Evolutionary conservation across 2,888 invertebrate genomes (phyloP).

Genomic region (Ectemnius lituratus): DNA sequence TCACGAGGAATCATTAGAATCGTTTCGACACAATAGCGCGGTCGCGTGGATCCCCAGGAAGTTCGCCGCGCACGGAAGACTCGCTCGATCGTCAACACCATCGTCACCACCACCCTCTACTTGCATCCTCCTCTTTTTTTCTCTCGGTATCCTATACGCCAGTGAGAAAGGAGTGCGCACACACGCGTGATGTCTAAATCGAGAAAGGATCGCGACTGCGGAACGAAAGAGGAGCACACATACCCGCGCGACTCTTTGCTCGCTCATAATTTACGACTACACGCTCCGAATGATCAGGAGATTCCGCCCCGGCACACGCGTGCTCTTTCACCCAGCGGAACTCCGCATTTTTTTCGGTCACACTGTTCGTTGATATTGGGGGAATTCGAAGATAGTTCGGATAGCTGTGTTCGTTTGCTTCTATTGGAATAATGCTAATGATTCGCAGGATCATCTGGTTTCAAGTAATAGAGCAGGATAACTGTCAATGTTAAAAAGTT

Average conservation of each 20-base stretch:
- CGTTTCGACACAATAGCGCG: slow-evolving; percentile 64
- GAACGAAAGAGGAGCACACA: slow-evolving; percentile 63
- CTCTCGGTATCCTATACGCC: slow-evolving; percentile 20
- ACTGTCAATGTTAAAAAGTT: too few species aligned
- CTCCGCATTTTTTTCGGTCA: too few species aligned
- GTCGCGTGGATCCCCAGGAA: slow-evolving; percentile 73
- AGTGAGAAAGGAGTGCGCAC: slow-evolving; percentile 25
- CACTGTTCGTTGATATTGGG: too few species aligned
- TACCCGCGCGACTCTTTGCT: slow-evolving; percentile 48
- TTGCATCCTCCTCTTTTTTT: slow-evolving; percentile 18
- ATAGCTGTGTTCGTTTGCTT: too few species aligned
- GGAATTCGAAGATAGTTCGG: too few species aligned
- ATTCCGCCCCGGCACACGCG: not conserved
- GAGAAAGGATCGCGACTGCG: slow-evolving; percentile 52
- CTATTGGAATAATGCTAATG: too few species aligned
- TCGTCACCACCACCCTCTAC: slow-evolving; percentile 11
- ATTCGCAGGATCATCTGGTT: too few species aligned
- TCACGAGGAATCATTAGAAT: slow-evolving; percentile 76
- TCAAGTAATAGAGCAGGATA: too few species aligned
- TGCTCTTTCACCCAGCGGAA: too few species aligned
- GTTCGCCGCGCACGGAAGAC: slow-evolving; percentile 66
- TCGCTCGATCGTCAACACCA: slow-evolving; percentile 37
- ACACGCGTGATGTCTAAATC: slow-evolving; percentile 70
- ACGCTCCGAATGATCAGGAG: slow-evolving; percentile 29
- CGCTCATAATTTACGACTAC: slow-evolving; percentile 68